Evolutionary conservation across 2,888 invertebrate species (phyloP), one percentile per base, ranked within the genome.

Genomic region (Phaonia tiefii): DNA sequence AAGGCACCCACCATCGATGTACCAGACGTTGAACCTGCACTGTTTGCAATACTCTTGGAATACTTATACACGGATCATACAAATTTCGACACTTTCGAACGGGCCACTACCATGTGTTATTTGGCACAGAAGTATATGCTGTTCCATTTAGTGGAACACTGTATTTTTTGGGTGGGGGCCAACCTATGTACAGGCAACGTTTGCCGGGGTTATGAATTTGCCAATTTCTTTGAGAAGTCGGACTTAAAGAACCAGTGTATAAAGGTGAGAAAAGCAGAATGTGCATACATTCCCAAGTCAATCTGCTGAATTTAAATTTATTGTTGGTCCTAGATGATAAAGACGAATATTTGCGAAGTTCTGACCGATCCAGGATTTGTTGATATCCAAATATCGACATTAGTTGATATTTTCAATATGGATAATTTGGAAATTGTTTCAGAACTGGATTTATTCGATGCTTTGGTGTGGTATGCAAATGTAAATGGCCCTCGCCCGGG

Each of bases 101-200:
- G 96, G 87, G 96, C 96, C 0, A 96, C 96, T 88, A 96, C 96
- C 86, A 89, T 96, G 39, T 96, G 96, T 88, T 96, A 97, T 88
- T 96, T 95, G 72, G 96, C 96, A 8, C 96, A 97, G 87, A 97
- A 97, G 87, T 96, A 97, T 86, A 95, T 96, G 95, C 89, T 97
- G 71, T 96, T 96, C 0, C 94, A 95, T 89, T 92, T 96, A 11
- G 95, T 96, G 0, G 95, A 96, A 83, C 94, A 95, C 85, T 97
- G 96, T 87, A 96, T 96, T 0, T 93, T 94, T 82, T 96, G 94
- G 86, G 91, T 96, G 13, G 96, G 96, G 96, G 94, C 95, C 0
- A 90, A 89, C 80, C 74, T 91, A 0, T 89, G 88, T 75, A 94
- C 96, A 0, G 94, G 94, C 86, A 96, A 96, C 90, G 96, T 96